phyloP scores from a whole-genome alignment of 2,888 invertebrate species.

The Portevinia maculata region DNA sequence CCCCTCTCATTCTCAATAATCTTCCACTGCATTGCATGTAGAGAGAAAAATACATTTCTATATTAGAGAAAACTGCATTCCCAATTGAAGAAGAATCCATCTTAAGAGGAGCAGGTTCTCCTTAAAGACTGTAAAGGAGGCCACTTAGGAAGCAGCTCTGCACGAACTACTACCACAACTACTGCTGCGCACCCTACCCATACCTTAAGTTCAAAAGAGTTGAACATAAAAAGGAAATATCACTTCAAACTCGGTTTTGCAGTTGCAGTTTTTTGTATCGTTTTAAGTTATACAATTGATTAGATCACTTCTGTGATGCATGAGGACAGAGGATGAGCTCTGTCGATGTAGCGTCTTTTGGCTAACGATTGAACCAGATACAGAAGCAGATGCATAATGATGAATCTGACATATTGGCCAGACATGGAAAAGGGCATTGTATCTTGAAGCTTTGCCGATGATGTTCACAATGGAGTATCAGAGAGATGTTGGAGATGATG shows the following conservation, averaged over 20 bases:
- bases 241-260: slow-evolving; percentile 57
- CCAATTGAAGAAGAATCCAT: slow-evolving; percentile 57
- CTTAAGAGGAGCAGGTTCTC: slow-evolving; percentile 22
- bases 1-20: slow-evolving; percentile 48
- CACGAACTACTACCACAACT: slow-evolving; percentile 7
- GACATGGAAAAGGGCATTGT: slow-evolving; percentile 54
- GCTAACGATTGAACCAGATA: slow-evolving; percentile 44
- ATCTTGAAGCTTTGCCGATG: slow-evolving; percentile 52
- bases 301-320: slow-evolving; percentile 64
- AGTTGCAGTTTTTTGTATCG: slow-evolving; percentile 25
- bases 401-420: slow-evolving; percentile 65
- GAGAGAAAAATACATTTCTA: slow-evolving; percentile 1
- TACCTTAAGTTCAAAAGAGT: slow-evolving; percentile 64
- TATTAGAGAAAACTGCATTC: slow-evolving; percentile 38
- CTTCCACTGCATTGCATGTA: slow-evolving; percentile 39
- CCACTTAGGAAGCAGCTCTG: slow-evolving; percentile 38
- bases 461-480: slow-evolving; percentile 44
- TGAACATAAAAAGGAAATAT: slow-evolving; percentile 67
- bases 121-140: slow-evolving; percentile 42
- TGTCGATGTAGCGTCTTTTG: slow-evolving; percentile 41
- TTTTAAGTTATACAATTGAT: slow-evolving; percentile 68
- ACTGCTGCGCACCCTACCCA: slow-evolving; percentile 18
- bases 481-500: slow-evolving; percentile 24
- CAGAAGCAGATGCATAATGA: slow-evolving; percentile 48
- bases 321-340: slow-evolving; percentile 13